Percentiles rank a stretch among this genome's conserved stretches.
phyloP scores from a whole-genome alignment of 1,140 invertebrate species.

The Sitodiplosis mosellana region DNA sequence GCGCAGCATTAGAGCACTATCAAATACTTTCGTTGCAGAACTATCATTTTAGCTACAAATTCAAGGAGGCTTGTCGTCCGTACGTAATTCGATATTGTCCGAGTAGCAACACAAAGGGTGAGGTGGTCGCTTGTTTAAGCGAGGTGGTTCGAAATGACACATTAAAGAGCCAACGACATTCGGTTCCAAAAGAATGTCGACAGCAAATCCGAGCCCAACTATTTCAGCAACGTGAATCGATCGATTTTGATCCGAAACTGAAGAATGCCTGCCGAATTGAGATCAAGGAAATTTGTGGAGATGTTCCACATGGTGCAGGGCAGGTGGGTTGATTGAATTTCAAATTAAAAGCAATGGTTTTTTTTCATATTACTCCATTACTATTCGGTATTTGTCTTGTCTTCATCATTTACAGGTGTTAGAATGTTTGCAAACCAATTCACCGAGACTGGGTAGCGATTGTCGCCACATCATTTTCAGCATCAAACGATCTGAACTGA shows the following conservation, averaged over 20 bases:
- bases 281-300: slow-evolving; percentile 50
- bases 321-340: slow-evolving; percentile 34
- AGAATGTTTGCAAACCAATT: slow-evolving; percentile 68
- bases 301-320: slow-evolving; percentile 55
- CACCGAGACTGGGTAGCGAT: slow-evolving; percentile 38
- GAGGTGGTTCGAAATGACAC: slow-evolving; percentile 79
- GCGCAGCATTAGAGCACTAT: slow-evolving; percentile 85
- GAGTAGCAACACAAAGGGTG: slow-evolving; percentile 55
- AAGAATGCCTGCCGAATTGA: slow-evolving; percentile 57
- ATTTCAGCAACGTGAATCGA: slow-evolving; percentile 72
- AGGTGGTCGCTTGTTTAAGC: slow-evolving; percentile 83
- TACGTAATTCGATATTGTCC: slow-evolving; percentile 69
- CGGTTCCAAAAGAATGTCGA: slow-evolving; percentile 68
- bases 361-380: slow-evolving; percentile 6
- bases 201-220: slow-evolving; percentile 76
- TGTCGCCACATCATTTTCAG: slow-evolving; percentile 73
- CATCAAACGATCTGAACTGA: slow-evolving; percentile 66
- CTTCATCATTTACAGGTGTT: slow-evolving; percentile 35
- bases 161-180: slow-evolving; percentile 51
- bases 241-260: slow-evolving; percentile 66
- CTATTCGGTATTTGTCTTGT: slow-evolving; percentile 2
- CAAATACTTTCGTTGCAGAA: slow-evolving; percentile 84
- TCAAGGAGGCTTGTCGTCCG: slow-evolving; percentile 80
- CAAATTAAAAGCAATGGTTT: neutral
- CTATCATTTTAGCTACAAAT: slow-evolving; percentile 87